Evolutionary conservation across 2,797 vertebrate species (phyloP).

Genomic region (Danio kyathit): DNA sequence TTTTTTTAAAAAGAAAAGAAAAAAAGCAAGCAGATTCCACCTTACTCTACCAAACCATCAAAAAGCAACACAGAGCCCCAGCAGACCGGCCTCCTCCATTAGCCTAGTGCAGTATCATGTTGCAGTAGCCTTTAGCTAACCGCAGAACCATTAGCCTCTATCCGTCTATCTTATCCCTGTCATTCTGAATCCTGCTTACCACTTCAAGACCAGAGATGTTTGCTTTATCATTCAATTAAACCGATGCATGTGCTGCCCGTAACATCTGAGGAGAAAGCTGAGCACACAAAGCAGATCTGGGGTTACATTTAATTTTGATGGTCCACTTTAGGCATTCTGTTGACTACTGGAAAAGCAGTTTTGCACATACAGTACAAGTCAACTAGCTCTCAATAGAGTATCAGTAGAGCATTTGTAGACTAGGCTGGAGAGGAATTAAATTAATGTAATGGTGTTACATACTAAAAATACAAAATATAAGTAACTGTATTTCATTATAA

Average conservation of each 20-base stretch:
- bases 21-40: slow-evolving; percentile 6
- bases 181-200: slow-evolving; percentile 24
- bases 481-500: too few relatives aligned
- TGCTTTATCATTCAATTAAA: slow-evolving; percentile 34
- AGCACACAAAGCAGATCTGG: not conserved
- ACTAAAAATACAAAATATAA: too few relatives aligned
- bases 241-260: slow-evolving; percentile 17
- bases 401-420: too few relatives aligned
- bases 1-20: not conserved
- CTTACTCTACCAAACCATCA: not conserved
- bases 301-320: too few relatives aligned
- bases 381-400: too few relatives aligned
- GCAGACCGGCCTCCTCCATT: slow-evolving; percentile 30
- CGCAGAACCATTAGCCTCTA: slow-evolving; percentile 41
- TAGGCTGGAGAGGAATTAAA: too few relatives aligned
- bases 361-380: too few relatives aligned
- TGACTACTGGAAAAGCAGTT: too few relatives aligned
- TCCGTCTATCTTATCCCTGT: slow-evolving; percentile 31
- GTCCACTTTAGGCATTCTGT: too few relatives aligned
- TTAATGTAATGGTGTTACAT: too few relatives aligned
- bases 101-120: slow-evolving; percentile 31
- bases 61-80: slow-evolving; percentile 11
- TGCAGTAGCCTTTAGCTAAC: slow-evolving; percentile 48
- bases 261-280: slow-evolving; percentile 19
- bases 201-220: slow-evolving; percentile 37